phyloP scores from a whole-genome alignment of 2,888 invertebrate genomes.

The Drosophila incognita region DNA sequence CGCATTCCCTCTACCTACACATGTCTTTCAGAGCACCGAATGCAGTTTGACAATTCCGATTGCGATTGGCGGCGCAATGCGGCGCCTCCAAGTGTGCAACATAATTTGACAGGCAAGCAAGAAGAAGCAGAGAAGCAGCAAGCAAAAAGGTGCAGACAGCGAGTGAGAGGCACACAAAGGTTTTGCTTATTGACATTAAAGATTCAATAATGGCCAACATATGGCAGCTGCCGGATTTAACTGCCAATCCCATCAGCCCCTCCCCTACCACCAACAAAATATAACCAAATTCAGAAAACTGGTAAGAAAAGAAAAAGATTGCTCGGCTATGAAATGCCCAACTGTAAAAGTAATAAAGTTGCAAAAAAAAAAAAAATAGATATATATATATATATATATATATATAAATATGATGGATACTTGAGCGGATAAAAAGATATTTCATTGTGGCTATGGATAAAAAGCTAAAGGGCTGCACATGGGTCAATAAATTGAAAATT shows the following conservation, averaged over 20 bases:
- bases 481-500: background rate
- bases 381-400: too few species aligned
- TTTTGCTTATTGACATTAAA: constrained; percentile 73
- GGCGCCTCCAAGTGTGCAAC: constrained; percentile 58
- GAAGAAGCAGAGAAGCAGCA: too few species aligned
- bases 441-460: background rate
- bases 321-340: constrained; percentile 2
- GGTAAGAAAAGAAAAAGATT: background rate
- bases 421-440: background rate
- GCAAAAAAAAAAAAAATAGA: too few species aligned
- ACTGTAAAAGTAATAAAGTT: background rate
- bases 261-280: background rate
- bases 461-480: too few species aligned
- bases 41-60: constrained; percentile 57
- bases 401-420: background rate
- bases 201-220: constrained; percentile 71
- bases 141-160: constrained; percentile 5
- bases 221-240: constrained; percentile 64
- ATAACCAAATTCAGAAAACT: constrained; percentile 8
- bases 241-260: constrained; percentile 63
- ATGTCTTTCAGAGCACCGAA: background rate
- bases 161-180: constrained; percentile 29
- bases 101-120: constrained; percentile 29
- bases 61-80: constrained; percentile 43
- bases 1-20: background rate